Evolutionary conservation across 2,888 invertebrate genomes (phyloP).

Genomic region (Drosophila pullipes): DNA sequence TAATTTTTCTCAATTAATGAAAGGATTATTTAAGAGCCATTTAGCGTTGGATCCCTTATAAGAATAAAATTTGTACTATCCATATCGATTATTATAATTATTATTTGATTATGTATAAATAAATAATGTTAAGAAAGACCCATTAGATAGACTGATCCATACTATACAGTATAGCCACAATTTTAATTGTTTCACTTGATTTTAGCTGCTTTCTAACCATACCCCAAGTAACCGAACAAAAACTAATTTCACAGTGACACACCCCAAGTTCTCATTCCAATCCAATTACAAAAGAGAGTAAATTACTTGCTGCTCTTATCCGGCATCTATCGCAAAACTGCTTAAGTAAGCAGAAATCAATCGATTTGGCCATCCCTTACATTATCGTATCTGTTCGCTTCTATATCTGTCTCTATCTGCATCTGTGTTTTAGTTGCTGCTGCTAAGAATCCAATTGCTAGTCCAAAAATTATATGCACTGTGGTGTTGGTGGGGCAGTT

Average conservation of each 20-base stretch:
- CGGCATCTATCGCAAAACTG: conserved; percentile 60
- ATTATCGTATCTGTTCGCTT: background rate
- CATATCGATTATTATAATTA: background rate
- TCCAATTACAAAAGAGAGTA: conserved; percentile 30
- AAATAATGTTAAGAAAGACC: background rate
- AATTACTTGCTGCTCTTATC: conserved; percentile 60
- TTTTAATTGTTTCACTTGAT: background rate
- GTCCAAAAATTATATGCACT: conserved; percentile 70
- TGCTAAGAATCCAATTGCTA: conserved; percentile 71
- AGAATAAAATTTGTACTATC: background rate
- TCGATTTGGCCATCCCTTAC: conserved; percentile 55
- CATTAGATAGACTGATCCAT: background rate
- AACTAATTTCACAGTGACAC: conserved; percentile 23
- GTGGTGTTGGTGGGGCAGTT: conserved; percentile 55
- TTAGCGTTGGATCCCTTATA: background rate
- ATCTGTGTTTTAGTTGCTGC: conserved; percentile 47
- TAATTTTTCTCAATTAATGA: background rate
- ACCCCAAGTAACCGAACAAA: conserved; percentile 8
- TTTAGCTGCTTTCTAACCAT: background rate
- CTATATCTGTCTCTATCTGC: background rate
- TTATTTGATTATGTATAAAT: background rate
- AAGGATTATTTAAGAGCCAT: background rate
- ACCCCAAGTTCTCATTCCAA: conserved; percentile 5
- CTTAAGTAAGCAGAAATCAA: conserved; percentile 77
- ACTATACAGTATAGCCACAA: background rate